Base-by-base conservation (phyloP, 2,797 vertebrate genomes). In the Nasua narica region DNA sequence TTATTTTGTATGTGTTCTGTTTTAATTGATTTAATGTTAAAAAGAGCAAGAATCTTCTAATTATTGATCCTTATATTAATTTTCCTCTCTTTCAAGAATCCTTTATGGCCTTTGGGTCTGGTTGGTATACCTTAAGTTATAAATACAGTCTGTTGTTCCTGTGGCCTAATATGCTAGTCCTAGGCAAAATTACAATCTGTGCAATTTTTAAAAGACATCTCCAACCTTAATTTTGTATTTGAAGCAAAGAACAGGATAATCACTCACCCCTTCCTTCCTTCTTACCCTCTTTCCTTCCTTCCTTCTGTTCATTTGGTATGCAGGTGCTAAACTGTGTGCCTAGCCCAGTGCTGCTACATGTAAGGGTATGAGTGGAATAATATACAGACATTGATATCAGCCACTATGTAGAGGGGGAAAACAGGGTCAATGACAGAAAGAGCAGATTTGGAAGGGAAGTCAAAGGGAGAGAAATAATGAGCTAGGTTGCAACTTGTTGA, bases 111-210 rank as follows among this genome's bases (percentile, higher is more conserved):
- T 94, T 95, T 95, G 62, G 43, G 25, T 93, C 82, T 82, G 43
- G 87, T 90, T 78, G 67, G 12, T 62, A 37, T 78, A 74, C 25
- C 54, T 91, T 93, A 93, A 78, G 43, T 91, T 96, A 93, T 89
- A 97, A 94, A 86, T 60, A 58, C 46, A 85, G n/a, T 91, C 89
- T 84, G 81, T 94, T 91, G 27, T 91, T 67, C 4, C 89, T 56
- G 43, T 87, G 60, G 62, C 62, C 43, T 95, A 69, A 87, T 79
- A 77, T 43, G 72, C 56, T 56, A 27, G 76, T 65, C 93, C 84
- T 87, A 92, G 85, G 92, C 94, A 95, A 96, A 96, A 83, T 72
- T 89, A 62, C 50, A 96, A 62, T 79, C 78, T 89, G 52, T 84
- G 60, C 67, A 87, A 82, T 83, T 90, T 90, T n/a, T 12, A 14